Conservation (phyloP, 37 sponge, comb jelly and placozoan genomes). For the Tethya wilhelma region DNA sequence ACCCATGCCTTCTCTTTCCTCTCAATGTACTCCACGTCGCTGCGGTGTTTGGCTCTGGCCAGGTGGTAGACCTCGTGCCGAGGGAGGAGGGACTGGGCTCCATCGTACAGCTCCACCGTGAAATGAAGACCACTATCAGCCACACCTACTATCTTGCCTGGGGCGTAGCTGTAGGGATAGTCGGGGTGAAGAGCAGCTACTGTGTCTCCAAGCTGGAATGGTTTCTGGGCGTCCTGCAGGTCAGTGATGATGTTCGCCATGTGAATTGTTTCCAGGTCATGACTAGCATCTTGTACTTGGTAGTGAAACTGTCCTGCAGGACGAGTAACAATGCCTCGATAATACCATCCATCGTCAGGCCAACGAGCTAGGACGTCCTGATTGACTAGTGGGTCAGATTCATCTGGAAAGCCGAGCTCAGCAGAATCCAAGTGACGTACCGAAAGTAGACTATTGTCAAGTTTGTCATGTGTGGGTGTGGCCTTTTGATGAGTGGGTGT, state of each 20-base stretch:
- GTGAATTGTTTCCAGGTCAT: slow-evolving; percentile 34
- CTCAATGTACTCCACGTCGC: slow-evolving; percentile 39
- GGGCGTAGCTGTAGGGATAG: slow-evolving; percentile 57
- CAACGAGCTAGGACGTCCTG: slow-evolving; percentile 64
- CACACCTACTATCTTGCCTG: slow-evolving; percentile 47
- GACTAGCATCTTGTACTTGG: slow-evolving; percentile 41
- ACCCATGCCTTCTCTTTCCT: slow-evolving; percentile 66
- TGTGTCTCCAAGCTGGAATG: slow-evolving; percentile 36
- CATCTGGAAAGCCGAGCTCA: neutral
- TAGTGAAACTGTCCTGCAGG: slow-evolving; percentile 5
- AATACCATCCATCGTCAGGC: slow-evolving; percentile 81
- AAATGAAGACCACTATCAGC: slow-evolving; percentile 20
- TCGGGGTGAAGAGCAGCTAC: slow-evolving; percentile 57
- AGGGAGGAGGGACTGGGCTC: slow-evolving; percentile 2
- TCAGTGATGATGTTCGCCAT: slow-evolving; percentile 59
- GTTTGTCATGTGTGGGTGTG: slow-evolving; percentile 2
- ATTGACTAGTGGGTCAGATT: neutral
- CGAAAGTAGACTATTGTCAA: neutral
- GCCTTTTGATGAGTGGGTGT: neutral
- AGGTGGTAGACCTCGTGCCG: slow-evolving; percentile 51
- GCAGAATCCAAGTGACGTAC: neutral
- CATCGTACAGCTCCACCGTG: slow-evolving; percentile 61
- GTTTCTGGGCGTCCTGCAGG: slow-evolving; percentile 24
- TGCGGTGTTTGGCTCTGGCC: slow-evolving; percentile 21
- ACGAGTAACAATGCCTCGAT: slow-evolving; percentile 6